Percentiles rank a stretch among this genome's conserved stretches.
Evolutionary conservation across 2,113 vertebrate genomes (phyloP).

Genomic region (Rhipidura dahli): DNA sequence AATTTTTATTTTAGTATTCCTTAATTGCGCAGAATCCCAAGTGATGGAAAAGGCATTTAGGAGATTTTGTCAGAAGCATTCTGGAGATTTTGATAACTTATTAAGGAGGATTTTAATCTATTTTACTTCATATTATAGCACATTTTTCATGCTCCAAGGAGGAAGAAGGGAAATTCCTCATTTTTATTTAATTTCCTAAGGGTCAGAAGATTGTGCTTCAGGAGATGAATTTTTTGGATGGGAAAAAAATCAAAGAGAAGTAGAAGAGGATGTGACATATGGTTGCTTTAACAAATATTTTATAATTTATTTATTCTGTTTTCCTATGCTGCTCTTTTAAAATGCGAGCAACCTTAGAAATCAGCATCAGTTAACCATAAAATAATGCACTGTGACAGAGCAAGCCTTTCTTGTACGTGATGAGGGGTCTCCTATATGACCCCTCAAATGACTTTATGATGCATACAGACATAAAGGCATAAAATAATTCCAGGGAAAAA

Average conservation of each 20-base stretch:
- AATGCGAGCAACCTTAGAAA: background rate
- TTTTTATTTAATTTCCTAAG: conserved; percentile 34
- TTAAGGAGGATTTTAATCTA: background rate
- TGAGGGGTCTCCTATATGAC: background rate
- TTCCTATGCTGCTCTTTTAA: background rate
- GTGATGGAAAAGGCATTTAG: background rate
- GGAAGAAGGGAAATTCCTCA: background rate
- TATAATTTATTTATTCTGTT: background rate
- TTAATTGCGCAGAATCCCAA: background rate
- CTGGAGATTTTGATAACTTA: background rate
- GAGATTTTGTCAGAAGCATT: background rate
- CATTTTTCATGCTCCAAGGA: background rate
- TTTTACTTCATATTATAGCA: background rate
- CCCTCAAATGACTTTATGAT: background rate
- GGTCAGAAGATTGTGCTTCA: conserved; percentile 6
- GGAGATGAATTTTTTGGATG: background rate
- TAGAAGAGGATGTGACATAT: background rate
- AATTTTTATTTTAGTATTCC: background rate
- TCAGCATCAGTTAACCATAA: background rate
- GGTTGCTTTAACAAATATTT: background rate
- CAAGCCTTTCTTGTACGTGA: background rate
- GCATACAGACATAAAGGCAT: background rate
- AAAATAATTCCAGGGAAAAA: background rate
- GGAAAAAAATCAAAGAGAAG: background rate
- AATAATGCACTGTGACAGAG: background rate